Percentiles rank a stretch among this genome's conserved stretches.
Conservation (phyloP, 2,888 invertebrate species). For the Leuctra nigra region DNA sequence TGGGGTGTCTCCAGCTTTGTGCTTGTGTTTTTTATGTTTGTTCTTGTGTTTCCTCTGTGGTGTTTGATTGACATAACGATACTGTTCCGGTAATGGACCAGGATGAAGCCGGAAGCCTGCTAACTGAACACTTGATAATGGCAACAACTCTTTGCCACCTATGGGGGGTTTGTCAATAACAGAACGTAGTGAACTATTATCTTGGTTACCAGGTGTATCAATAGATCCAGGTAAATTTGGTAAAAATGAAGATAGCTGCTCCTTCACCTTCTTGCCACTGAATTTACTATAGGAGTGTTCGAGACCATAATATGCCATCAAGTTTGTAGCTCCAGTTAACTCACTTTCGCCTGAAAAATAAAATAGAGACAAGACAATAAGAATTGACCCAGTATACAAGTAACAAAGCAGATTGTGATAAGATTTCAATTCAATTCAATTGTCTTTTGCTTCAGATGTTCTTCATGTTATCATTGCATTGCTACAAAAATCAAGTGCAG, state of each 20-base stretch:
- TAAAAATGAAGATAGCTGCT: constrained; percentile 90
- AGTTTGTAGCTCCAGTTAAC: constrained; percentile 91
- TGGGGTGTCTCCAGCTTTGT: constrained; percentile 76
- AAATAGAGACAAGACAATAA: too few species aligned
- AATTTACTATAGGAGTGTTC: constrained; percentile 98
- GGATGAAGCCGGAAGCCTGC: constrained; percentile 93
- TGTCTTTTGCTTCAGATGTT: too few species aligned
- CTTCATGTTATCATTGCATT: too few species aligned
- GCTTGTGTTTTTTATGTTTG: constrained; percentile 92
- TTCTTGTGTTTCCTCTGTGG: constrained; percentile 92
- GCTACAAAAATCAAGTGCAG: too few species aligned
- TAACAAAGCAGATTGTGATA: too few species aligned
- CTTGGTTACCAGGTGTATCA: constrained; percentile 75
- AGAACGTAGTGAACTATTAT: constrained; percentile 81
- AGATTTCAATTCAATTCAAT: too few species aligned
- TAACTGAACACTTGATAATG: constrained; percentile 78
- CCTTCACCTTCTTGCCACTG: constrained; percentile 92
- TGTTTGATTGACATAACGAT: constrained; percentile 84
- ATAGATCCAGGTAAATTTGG: constrained; percentile 93
- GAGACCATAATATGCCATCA: constrained; percentile 93
- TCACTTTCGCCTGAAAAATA: constrained; percentile 72
- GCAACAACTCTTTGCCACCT: constrained; percentile 81
- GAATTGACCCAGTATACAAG: too few species aligned
- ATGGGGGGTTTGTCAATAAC: constrained; percentile 95
- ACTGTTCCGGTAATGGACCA: constrained; percentile 93